Percentiles rank a stretch among this genome's conserved stretches.
Evolutionary conservation across 2,888 invertebrate species (phyloP).

Genomic region (Hyposoter dolosus): DNA sequence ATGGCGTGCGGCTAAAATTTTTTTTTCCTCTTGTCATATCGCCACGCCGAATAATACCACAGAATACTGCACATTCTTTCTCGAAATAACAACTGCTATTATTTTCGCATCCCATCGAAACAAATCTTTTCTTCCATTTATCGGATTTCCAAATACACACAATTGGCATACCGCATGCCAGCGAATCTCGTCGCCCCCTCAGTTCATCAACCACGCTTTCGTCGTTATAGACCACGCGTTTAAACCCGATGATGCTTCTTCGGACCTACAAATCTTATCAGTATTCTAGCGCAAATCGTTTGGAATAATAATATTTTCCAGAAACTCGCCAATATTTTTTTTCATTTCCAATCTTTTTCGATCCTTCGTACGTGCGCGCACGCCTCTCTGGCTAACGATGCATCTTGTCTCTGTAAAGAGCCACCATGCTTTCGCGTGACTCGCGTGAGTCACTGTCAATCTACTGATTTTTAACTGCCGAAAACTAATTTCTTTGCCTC

Average conservation of each 20-base stretch:
- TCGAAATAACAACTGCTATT: background rate
- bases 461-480: constrained; percentile 60
- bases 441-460: constrained; percentile 80
- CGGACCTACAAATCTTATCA: background rate
- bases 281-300: background rate
- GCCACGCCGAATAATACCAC: constrained; percentile 59
- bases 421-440: constrained; percentile 77
- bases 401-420: constrained; percentile 53
- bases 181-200: constrained; percentile 11
- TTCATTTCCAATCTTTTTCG: constrained; percentile 11
- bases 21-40: constrained; percentile 76
- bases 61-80: background rate
- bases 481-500: constrained; percentile 27
- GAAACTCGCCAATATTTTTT: background rate
- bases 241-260: constrained; percentile 18
- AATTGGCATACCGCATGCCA: constrained; percentile 31
- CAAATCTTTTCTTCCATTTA: background rate
- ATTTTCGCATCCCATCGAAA: background rate
- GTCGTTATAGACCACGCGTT: constrained; percentile 46
- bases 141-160: background rate
- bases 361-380: constrained; percentile 31
- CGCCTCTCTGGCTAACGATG: constrained; percentile 39
- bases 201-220: constrained; percentile 59
- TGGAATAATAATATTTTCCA: background rate
- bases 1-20: constrained; percentile 85